Evolutionary conservation across 2,113 vertebrate species (phyloP).

Genomic region (Hippocampus abdominalis): DNA sequence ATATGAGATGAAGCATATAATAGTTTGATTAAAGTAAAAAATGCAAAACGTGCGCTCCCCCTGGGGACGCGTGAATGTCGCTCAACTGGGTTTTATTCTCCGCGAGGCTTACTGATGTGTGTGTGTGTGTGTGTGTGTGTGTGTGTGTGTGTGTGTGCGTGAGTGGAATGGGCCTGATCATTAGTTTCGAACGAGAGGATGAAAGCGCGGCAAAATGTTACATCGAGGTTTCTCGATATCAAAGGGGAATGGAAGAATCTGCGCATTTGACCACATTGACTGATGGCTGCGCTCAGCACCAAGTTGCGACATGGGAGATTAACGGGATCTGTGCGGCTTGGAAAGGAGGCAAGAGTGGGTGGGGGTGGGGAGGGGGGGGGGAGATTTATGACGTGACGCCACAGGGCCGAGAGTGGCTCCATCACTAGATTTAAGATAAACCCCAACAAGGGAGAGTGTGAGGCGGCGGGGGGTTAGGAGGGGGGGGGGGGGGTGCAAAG

Average conservation of each 20-base stretch:
- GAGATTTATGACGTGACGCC: constrained; percentile 75
- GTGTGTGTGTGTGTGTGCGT: no score
- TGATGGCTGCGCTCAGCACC: constrained; percentile 72
- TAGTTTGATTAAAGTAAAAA: constrained; percentile 69
- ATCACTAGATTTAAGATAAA: constrained; percentile 80
- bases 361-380: constrained; percentile 49
- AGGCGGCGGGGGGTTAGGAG: no score
- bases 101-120: constrained; percentile 23
- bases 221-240: constrained; percentile 35
- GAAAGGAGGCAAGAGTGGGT: constrained; percentile 38
- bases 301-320: constrained; percentile 72
- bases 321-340: constrained; percentile 69
- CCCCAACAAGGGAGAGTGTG: constrained; percentile 57
- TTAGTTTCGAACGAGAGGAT: constrained; percentile 21
- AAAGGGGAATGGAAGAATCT: constrained; percentile 18
- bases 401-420: constrained; percentile 69
- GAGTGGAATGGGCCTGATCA: constrained; percentile 30
- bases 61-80: constrained; percentile 28
- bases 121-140: constrained; percentile 13
- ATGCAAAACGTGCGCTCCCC: constrained; percentile 35
- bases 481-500: constrained; percentile 60
- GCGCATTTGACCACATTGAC: constrained; percentile 56
- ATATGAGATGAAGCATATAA: constrained; percentile 65
- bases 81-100: constrained; percentile 39
- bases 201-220: constrained; percentile 18